Conservation (phyloP, 2,888 invertebrate genomes). For the Stictocephala bisonia region DNA sequence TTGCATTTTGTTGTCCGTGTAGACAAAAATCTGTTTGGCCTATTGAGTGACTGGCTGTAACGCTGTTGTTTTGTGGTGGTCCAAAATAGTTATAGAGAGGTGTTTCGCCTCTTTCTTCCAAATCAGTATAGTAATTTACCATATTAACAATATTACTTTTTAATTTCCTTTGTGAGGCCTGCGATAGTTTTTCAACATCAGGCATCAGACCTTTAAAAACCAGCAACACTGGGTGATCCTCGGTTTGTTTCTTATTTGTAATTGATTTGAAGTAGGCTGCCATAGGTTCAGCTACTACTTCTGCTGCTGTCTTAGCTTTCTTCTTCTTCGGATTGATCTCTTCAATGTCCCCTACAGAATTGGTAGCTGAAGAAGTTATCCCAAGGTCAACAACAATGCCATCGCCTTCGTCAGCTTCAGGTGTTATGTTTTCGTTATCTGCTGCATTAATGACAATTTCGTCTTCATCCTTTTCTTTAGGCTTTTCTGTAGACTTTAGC, state of each 20-base stretch:
- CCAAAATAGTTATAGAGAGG: too few relatives aligned
- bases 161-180: slow-evolving; percentile 31
- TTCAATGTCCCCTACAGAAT: neutral
- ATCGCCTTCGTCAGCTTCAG: neutral
- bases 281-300: slow-evolving; percentile 29
- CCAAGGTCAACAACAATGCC: neutral
- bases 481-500: neutral
- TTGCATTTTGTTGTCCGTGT: too few relatives aligned
- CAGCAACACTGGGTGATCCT: slow-evolving; percentile 38
- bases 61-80: too few relatives aligned
- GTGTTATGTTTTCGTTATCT: neutral
- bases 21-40: too few relatives aligned
- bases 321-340: slow-evolving; percentile 19
- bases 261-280: slow-evolving; percentile 25
- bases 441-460: too few relatives aligned
- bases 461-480: too few relatives aligned
- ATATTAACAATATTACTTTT: slow-evolving; percentile 40
- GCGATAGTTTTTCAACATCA: slow-evolving; percentile 37
- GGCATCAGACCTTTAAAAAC: slow-evolving; percentile 47
- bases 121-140: too few relatives aligned
- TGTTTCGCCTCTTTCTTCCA: too few relatives aligned
- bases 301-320: slow-evolving; percentile 7
- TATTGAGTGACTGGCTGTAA: too few relatives aligned
- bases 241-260: slow-evolving; percentile 13
- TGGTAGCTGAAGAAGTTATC: neutral